Evolutionary conservation across 2,888 invertebrate genomes (phyloP), one percentile per base, ranked within the genome.

Genomic region (Euzophera pinguis): DNA sequence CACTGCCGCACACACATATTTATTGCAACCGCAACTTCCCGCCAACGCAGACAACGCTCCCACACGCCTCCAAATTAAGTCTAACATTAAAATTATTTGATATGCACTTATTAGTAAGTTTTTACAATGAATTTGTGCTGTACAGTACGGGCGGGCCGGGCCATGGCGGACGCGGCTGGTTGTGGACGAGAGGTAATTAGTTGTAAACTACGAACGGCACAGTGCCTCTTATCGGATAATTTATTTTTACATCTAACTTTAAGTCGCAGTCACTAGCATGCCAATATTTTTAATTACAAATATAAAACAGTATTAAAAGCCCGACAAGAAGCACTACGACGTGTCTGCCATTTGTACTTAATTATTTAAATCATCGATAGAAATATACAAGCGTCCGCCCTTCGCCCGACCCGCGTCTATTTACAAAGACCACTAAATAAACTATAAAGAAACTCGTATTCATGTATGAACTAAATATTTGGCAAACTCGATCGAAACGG

Each of bases 61-160:
- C 74, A 71, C 69, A 67, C 74, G 68, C 74, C 71, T 74, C 69
- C 69, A 80, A 81, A 81, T 81, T 84, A 85, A 72, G 51, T 69
- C 84, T 85, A 86, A 83, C 75, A 80, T 81, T 87, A 86, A 74
- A 82, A 83, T 83, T 87, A 85, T 73, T 78, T 88, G 88, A 88
- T 88, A 88, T 88, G 88, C 88, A 81, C 87, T 88, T 87, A 88
- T 76, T 70, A 78, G 78, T 84, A 84, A 69, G 70, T 78, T 83
- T 79, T 82, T 88, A 88, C 87, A 87, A 78, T 81, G 80, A 84
- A 72, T 84, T 88, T 88, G 87, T 88, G 88, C 88, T 88, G 84
- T 87, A 88, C 88, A 87, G 70, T 81, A 82, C 71, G 67, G 62
- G 68, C 61, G 57, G 64, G 62, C 62, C 59, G 69, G 63, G 60